These are phyloP conservation scores for Daphoenositta chrysoptera DNA, from an alignment of 2,113 vertebrate species.

Conservation along the genomic window DNA sequence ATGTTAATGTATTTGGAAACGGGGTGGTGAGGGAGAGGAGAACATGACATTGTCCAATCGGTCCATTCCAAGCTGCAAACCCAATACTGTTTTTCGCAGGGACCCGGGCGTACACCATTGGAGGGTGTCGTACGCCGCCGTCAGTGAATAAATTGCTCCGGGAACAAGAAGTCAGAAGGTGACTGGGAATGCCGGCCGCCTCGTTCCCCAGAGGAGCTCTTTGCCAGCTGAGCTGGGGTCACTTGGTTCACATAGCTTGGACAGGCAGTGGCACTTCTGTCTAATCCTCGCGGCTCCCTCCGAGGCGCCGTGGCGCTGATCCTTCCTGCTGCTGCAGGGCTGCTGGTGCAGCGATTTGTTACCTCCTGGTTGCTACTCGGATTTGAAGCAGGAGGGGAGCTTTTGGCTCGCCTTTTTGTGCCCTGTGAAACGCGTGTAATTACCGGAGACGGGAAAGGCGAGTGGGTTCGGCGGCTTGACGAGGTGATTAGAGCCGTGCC, in stretches of 20 bases:
- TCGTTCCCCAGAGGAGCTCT: background rate
- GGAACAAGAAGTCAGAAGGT: background rate
- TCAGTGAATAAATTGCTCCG: background rate
- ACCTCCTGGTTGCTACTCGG: background rate
- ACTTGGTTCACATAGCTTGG: background rate
- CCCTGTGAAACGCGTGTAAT: background rate
- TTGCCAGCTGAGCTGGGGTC: slow-evolving; percentile 22
- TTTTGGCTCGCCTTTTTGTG: background rate
- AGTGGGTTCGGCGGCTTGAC: background rate
- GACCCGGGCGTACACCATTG: background rate
- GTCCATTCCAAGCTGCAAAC: background rate
- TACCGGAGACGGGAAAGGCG: background rate
- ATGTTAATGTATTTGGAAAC: background rate
- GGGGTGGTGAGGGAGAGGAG: background rate
- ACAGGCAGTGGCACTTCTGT: background rate
- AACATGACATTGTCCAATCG: background rate
- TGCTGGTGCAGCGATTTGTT: background rate
- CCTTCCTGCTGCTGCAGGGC: background rate
- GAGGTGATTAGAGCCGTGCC: slow-evolving; percentile 57
- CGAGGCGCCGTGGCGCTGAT: background rate
- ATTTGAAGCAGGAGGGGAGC: slow-evolving; percentile 3
- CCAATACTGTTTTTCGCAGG: background rate
- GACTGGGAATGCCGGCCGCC: background rate
- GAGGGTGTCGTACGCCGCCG: slow-evolving; percentile 37
- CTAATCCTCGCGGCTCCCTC: background rate